Percentiles rank a stretch among this genome's conserved stretches.
Evolutionary conservation across 2,113 vertebrate species (phyloP).

Genomic region (Plecotus auritus): DNA sequence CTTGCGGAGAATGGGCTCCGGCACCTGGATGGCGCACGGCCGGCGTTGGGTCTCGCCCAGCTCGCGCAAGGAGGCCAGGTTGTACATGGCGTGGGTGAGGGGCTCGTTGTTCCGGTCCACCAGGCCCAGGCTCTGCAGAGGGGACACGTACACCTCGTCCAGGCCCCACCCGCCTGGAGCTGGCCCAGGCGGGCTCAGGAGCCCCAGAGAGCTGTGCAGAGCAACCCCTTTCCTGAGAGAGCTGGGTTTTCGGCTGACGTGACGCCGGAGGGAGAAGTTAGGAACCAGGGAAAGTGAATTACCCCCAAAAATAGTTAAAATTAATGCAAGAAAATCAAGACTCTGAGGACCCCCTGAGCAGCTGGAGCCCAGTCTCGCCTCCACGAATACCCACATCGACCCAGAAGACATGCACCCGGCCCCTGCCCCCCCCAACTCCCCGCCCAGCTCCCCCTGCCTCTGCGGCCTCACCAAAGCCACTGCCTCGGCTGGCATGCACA

Average conservation of each 20-base stretch:
- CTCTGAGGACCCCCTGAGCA: background rate
- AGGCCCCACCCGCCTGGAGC: background rate
- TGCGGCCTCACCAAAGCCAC: background rate
- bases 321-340: background rate
- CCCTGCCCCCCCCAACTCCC: background rate
- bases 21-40: slow-evolving; percentile 87
- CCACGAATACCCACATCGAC: fast-evolving
- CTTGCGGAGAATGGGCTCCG: slow-evolving; percentile 83
- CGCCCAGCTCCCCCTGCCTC: too few species aligned
- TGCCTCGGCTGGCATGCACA: too few species aligned
- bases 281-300: background rate
- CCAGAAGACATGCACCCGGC: background rate
- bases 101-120: slow-evolving; percentile 92
- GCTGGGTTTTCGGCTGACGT: background rate
- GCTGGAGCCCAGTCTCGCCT: background rate
- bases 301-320: background rate
- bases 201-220: background rate
- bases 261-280: background rate
- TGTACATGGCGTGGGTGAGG: slow-evolving; percentile 92
- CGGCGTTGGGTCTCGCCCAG: slow-evolving; percentile 86
- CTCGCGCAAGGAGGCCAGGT: slow-evolving; percentile 86
- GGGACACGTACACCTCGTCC: background rate
- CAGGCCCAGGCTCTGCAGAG: slow-evolving; percentile 88
- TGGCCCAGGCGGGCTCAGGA: background rate
- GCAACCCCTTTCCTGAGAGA: background rate